A percentile compares a stretch with the other conserved stretches of the same genome.
Conservation (phyloP, 1,140 invertebrate genomes). For the Drosophila gunungcola region DNA sequence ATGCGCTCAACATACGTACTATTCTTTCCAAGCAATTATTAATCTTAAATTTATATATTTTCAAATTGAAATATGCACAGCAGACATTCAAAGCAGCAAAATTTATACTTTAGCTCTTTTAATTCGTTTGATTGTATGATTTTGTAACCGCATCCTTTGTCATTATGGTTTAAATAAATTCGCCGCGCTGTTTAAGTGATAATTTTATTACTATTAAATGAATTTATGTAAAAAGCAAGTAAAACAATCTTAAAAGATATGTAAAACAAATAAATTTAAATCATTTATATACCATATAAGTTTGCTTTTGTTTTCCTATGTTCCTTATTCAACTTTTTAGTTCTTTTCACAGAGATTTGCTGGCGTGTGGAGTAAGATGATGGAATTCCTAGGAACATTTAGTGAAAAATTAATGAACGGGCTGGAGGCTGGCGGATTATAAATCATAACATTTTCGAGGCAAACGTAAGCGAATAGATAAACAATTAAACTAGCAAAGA, state of each 20-base stretch:
- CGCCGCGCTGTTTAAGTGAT: conserved; percentile 79
- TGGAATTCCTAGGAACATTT: conserved; percentile 28
- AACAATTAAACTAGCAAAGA: conserved; percentile 56
- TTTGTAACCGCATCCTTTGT: conserved; percentile 53
- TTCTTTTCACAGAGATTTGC: conserved; percentile 8
- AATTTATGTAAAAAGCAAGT: conserved; percentile 77
- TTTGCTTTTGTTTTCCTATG: conserved; percentile 29
- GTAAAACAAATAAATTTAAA: conserved; percentile 69
- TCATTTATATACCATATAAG: conserved; percentile 64
- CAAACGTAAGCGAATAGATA: conserved; percentile 51
- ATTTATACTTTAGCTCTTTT: conserved; percentile 20
- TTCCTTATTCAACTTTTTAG: conserved; percentile 10
- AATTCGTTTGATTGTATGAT: conserved; percentile 21
- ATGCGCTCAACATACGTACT: not conserved
- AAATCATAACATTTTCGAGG: conserved; percentile 35
- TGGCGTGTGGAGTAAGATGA: conserved; percentile 6
- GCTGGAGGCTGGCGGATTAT: not conserved
- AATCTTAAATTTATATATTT: not conserved
- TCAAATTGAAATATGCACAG: not conserved
- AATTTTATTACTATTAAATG: conserved; percentile 77
- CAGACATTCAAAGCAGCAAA: not conserved
- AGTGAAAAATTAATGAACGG: conserved; percentile 2
- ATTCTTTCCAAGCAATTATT: conserved; percentile 19
- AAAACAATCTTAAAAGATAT: conserved; percentile 44
- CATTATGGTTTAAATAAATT: conserved; percentile 31